These are phyloP conservation scores for Myotis yumanensis DNA, from an alignment of 2,113 vertebrate species.

Conservation along the genomic window DNA sequence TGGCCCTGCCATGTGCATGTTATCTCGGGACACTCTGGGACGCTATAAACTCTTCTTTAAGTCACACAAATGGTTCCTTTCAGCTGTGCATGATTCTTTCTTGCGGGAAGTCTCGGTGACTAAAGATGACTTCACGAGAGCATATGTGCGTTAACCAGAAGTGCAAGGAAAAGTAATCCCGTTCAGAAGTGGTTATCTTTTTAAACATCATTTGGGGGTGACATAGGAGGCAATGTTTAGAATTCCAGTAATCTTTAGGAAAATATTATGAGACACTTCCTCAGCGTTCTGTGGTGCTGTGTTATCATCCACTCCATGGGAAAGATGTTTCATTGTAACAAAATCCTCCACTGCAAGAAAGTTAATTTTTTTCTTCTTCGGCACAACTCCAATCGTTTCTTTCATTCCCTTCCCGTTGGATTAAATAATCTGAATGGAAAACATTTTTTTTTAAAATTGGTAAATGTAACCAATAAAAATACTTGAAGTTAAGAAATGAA, in stretches of 20 bases:
- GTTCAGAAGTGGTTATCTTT: constrained; percentile 5
- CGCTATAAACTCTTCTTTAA: constrained; percentile 45
- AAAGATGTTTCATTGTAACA: constrained; percentile 59
- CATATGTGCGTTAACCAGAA: background rate
- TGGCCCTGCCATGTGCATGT: background rate
- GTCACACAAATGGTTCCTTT: constrained; percentile 37
- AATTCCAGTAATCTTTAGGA: constrained; percentile 57
- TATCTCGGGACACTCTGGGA: constrained; percentile 1
- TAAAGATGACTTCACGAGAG: constrained; percentile 23
- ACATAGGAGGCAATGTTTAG: constrained; percentile 47
- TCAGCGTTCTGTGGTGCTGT: constrained; percentile 36
- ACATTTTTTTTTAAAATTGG: constrained; percentile 83
- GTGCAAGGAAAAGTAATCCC: background rate
- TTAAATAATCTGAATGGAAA: constrained; percentile 88
- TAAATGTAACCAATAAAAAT: constrained; percentile 84
- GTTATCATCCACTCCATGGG: constrained; percentile 44
- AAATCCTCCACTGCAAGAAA: constrained; percentile 64
- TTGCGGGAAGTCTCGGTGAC: constrained; percentile 5
- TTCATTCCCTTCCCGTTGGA: constrained; percentile 79
- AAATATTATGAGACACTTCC: constrained; percentile 22
- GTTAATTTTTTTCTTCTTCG: constrained; percentile 71
- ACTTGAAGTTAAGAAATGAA: constrained; percentile 86
- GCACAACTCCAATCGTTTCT: constrained; percentile 55
- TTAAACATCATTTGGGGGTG: background rate
- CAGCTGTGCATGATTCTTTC: constrained; percentile 37